Evolutionary conservation across 2,113 vertebrate species (phyloP).

Genomic region (Odontesthes bonariensis): DNA sequence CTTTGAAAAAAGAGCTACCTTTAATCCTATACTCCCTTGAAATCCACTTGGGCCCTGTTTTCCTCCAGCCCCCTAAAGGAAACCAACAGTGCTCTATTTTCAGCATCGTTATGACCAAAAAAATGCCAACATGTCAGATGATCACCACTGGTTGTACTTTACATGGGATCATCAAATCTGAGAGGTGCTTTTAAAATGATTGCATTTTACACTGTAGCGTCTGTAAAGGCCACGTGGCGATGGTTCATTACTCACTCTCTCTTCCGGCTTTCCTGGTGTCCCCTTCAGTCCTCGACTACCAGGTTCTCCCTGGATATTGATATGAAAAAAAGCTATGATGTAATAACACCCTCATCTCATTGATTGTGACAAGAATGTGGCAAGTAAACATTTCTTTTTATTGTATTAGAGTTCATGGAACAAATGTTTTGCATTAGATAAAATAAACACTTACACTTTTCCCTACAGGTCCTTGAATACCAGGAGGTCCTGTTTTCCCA

Average conservation of each 20-base stretch:
- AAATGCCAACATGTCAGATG: neutral
- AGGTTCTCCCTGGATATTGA: conserved; percentile 71
- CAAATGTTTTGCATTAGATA: neutral
- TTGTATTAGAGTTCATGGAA: neutral
- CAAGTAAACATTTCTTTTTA: no score
- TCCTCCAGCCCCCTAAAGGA: conserved; percentile 77
- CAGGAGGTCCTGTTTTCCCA: conserved; percentile 75
- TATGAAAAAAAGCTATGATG: neutral
- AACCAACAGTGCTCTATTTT: conserved; percentile 3
- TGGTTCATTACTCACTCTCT: conserved; percentile 60
- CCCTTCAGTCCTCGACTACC: conserved; percentile 72
- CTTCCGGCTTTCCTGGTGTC: conserved; percentile 70
- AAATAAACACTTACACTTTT: conserved; percentile 71
- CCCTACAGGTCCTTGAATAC: conserved; percentile 80
- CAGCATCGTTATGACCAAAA: neutral
- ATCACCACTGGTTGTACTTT: rapidly evolving
- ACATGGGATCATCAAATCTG: neutral
- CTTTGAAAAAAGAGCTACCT: conserved; percentile 62
- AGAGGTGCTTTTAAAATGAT: neutral
- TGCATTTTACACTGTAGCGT: neutral
- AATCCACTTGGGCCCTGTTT: conserved; percentile 62
- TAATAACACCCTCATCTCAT: neutral
- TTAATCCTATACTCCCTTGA: conserved; percentile 67
- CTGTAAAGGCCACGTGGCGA: neutral
- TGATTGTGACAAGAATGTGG: neutral